Conservation (phyloP, 2,113 vertebrate species). For the Pleuronectes platessa region DNA sequence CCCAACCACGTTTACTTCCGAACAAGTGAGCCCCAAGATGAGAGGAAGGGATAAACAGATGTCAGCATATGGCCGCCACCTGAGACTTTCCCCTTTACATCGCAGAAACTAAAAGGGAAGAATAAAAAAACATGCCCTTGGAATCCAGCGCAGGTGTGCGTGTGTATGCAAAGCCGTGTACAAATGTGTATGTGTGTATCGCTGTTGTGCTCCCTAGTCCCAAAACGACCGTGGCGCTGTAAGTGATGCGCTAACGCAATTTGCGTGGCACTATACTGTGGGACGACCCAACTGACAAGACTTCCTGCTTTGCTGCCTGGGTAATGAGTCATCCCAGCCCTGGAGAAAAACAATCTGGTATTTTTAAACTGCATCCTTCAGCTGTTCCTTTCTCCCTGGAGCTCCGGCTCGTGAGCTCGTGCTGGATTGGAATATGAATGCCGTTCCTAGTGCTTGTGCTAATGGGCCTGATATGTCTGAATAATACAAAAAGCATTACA, state of each 20-base stretch:
- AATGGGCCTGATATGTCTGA: slow-evolving; percentile 67
- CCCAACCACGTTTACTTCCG: slow-evolving; percentile 22
- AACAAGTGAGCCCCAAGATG: slow-evolving; percentile 45
- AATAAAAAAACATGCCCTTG: slow-evolving; percentile 3
- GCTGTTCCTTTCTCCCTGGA: slow-evolving; percentile 68
- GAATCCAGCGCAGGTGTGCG: slow-evolving; percentile 15
- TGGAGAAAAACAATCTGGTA: slow-evolving; percentile 78
- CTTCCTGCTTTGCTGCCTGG: slow-evolving; percentile 74
- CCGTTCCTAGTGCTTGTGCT: slow-evolving; percentile 55
- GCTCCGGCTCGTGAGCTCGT: slow-evolving; percentile 59
- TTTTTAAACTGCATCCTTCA: slow-evolving; percentile 80
- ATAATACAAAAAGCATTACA: slow-evolving; percentile 60
- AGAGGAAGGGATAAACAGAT: slow-evolving; percentile 43
- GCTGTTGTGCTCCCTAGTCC: slow-evolving; percentile 31
- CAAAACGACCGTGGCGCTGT: slow-evolving; percentile 24
- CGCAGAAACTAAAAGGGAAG: slow-evolving; percentile 8
- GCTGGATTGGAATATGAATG: slow-evolving; percentile 67
- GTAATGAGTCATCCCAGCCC: slow-evolving; percentile 79
- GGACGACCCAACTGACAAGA: slow-evolving; percentile 77
- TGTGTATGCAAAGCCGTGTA: neutral
- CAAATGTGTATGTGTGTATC: neutral
- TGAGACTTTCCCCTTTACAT: slow-evolving; percentile 26
- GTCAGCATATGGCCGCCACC: slow-evolving; percentile 33
- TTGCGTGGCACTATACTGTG: slow-evolving; percentile 59
- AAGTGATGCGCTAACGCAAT: slow-evolving; percentile 64